Conservation (phyloP, 2,797 vertebrate species). For the Gadopsis bispinosus region DNA sequence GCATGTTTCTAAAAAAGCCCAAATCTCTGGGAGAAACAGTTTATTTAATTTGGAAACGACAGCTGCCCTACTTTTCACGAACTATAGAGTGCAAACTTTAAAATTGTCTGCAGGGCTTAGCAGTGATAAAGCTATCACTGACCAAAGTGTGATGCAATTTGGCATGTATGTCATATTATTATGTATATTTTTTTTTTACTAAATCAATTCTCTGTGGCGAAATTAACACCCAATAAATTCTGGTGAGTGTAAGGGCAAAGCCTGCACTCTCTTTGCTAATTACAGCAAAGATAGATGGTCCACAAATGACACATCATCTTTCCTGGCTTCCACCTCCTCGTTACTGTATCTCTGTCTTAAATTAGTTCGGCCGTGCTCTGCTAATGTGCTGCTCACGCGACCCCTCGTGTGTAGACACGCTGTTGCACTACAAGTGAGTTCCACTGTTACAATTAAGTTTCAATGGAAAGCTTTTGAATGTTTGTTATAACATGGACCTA, state of each 20-base stretch:
- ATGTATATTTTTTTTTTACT: conserved; percentile 32
- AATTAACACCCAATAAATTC: conserved; percentile 43
- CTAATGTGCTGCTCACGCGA: neutral
- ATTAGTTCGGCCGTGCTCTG: neutral
- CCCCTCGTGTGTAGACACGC: too few species aligned
- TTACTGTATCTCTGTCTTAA: conserved; percentile 7
- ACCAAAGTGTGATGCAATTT: conserved; percentile 39
- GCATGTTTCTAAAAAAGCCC: conserved; percentile 77
- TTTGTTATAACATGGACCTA: neutral
- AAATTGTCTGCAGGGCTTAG: conserved; percentile 34
- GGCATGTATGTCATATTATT: conserved; percentile 18
- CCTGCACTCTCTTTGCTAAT: conserved; percentile 48
- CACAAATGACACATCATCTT: conserved; percentile 35
- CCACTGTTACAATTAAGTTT: neutral
- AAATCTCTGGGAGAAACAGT: conserved; percentile 71
- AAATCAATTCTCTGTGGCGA: conserved; percentile 25
- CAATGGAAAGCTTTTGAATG: neutral
- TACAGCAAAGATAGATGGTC: conserved; percentile 47
- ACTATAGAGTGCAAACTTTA: conserved; percentile 50
- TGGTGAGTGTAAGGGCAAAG: conserved; percentile 39
- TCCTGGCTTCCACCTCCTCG: conserved; percentile 14
- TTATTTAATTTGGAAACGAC: conserved; percentile 81
- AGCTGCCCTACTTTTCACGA: conserved; percentile 64
- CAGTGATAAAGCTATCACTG: conserved; percentile 47
- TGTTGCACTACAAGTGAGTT: too few species aligned